Percentiles rank a stretch among this genome's conserved stretches.
Conservation (phyloP, 23 tunicate genomes). For the Trididemnum clinides region DNA sequence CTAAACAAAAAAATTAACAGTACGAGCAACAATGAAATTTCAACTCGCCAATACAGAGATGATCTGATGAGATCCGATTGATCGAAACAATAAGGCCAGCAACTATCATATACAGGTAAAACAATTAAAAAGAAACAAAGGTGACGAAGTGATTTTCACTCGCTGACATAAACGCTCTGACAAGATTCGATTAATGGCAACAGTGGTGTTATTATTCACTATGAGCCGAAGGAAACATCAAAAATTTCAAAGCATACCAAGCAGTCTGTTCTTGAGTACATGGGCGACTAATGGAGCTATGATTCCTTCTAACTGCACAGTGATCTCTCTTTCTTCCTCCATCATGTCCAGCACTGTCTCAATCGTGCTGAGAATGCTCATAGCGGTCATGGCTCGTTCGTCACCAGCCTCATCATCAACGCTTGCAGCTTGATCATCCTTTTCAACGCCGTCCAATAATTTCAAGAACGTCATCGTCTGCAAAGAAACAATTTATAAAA, state of each 20-base stretch:
- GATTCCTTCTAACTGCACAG: conserved; percentile 80
- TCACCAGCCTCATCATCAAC: conserved; percentile 68
- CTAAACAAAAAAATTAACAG: too few species aligned
- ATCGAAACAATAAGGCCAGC: too few species aligned
- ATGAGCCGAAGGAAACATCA: background rate
- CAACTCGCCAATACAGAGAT: too few species aligned
- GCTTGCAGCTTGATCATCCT: conserved; percentile 51
- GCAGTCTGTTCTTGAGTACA: conserved; percentile 70
- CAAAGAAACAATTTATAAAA: too few species aligned
- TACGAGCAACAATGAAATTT: too few species aligned
- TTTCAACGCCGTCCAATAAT: conserved; percentile 47
- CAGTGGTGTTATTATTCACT: too few species aligned
- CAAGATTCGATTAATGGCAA: too few species aligned
- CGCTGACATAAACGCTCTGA: too few species aligned
- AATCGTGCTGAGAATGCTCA: conserved; percentile 89
- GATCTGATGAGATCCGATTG: too few species aligned
- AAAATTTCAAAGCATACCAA: conserved; percentile 63
- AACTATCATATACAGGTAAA: too few species aligned
- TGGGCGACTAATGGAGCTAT: conserved; percentile 84
- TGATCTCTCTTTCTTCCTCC: conserved; percentile 93
- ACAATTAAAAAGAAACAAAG: too few species aligned
- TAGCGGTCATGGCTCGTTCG: conserved; percentile 85
- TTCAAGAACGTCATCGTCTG: conserved; percentile 85
- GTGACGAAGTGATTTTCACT: too few species aligned
- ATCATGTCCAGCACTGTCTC: conserved; percentile 94